A percentile compares a stretch with the other conserved stretches of the same genome.
phyloP scores from a whole-genome alignment of 2,113 vertebrate genomes.

The Motacilla tschutschensis region DNA sequence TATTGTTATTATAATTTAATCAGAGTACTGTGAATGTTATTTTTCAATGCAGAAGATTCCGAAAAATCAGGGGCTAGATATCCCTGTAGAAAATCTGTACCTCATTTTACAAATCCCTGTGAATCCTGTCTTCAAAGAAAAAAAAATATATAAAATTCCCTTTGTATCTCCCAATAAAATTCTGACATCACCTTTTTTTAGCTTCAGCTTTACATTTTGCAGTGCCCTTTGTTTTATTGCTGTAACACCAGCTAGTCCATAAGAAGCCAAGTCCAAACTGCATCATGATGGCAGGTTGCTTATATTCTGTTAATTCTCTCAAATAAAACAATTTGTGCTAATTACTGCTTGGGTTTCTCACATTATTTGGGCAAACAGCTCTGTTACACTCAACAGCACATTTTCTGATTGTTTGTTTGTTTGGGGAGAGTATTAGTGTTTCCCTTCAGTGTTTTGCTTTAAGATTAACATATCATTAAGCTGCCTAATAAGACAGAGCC shows the following conservation, averaged over 20 bases:
- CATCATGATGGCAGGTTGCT: not conserved
- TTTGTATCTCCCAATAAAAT: not conserved
- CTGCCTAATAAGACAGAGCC: not conserved
- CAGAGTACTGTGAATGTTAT: not conserved
- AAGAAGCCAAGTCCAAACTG: not conserved
- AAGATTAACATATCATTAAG: constrained; percentile 32
- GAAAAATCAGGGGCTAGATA: fast-evolving
- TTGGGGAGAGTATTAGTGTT: not conserved
- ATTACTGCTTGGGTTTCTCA: not conserved
- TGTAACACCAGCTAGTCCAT: not conserved
- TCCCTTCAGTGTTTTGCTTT: not conserved
- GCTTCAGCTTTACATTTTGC: not conserved
- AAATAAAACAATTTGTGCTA: not conserved
- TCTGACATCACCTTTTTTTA: not conserved
- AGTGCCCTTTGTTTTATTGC: not conserved
- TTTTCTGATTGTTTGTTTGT: constrained; percentile 17
- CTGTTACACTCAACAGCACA: not conserved
- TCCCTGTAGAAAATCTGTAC: not conserved
- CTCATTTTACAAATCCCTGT: not conserved
- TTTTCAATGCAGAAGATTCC: not conserved
- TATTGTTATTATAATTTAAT: not conserved
- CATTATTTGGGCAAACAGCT: not conserved
- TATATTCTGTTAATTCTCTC: not conserved
- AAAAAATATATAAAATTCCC: not conserved
- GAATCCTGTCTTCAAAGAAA: not conserved